Conservation (phyloP, 2,113 vertebrate species). For the Machaerirhynchus nigripectus region DNA sequence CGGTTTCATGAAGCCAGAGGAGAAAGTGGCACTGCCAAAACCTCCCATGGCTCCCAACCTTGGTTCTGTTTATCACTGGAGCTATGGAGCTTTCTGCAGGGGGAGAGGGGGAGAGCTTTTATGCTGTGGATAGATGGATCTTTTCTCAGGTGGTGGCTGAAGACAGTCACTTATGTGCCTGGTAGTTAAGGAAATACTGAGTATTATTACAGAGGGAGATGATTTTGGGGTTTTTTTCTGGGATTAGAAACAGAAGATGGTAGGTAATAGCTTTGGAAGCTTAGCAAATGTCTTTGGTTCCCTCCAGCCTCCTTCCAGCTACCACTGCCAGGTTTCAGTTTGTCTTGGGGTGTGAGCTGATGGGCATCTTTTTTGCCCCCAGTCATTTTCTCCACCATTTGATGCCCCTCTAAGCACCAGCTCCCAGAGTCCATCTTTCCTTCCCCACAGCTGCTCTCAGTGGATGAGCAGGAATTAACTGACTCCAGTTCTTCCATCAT, state of each 20-base stretch:
- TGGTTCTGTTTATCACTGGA: not conserved
- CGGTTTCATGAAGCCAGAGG: not conserved
- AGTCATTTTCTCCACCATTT: not conserved
- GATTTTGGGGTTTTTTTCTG: not conserved
- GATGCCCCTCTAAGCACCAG: not conserved
- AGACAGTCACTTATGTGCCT: not conserved
- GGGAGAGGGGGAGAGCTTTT: not conserved
- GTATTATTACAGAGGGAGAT: not conserved
- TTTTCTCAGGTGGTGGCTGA: not conserved
- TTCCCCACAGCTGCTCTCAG: not conserved
- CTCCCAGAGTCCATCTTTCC: not conserved
- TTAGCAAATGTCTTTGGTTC: not conserved
- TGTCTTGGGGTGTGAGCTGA: not conserved
- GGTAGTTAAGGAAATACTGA: not conserved
- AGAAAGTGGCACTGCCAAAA: not conserved
- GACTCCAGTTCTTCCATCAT: not conserved
- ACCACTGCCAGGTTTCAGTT: not conserved
- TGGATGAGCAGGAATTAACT: not conserved
- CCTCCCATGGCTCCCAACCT: not conserved
- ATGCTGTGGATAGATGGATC: not conserved
- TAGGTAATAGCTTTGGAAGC: not conserved
- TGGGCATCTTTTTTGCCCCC: not conserved
- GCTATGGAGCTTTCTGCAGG: not conserved
- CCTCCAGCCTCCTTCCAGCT: not conserved
- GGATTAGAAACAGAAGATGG: not conserved